Base-by-base conservation (phyloP, 2,888 invertebrate species). In the Metellina segmentata region DNA sequence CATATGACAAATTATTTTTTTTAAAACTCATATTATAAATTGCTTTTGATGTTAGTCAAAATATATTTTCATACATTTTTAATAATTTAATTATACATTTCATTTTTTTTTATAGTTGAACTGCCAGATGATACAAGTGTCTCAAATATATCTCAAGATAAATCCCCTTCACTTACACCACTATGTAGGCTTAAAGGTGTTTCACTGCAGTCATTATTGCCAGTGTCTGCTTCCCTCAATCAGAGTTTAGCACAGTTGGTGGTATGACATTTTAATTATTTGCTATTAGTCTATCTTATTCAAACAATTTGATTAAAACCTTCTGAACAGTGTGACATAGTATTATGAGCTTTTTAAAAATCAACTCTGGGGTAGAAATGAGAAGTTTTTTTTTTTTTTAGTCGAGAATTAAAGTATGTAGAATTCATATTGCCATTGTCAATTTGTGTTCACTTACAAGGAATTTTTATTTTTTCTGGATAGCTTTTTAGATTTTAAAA, bases 241-340 rank as follows among this genome's bases (percentile, higher is more conserved):
- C 95, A 96, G 93, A 96, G 97, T 94, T 96, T 97, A 94, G 96
- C 97, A 93, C 96, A 96, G 94, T 95, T 97, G 94, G 95, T 97
- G 96, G 97, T 97, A 94, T 94, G 95, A 94, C 9, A n/a, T 51
- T 20, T 20, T 9, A 6, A 9, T 19, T 51, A 48, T 79, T 53
- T 72, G 19, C 6, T 74, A 49, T 72, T 75, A 52, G n/a, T 85
- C 52, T 77, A 51, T 13, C 11, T 88, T 7, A 13, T 77, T n/a
- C 72, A 88, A 16, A 19, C 5, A 5, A 11, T 74, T 74, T 74
- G 19, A 74, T 74, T 19, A 74, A 11, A 8, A 19, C 11, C n/a
- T 34, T 34, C 34, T 34, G 34, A 34, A 34, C 34, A 34, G 1
- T 16, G 52, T 51, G 19, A 52, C 52, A 79, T 16, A 5, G 1